Evolutionary conservation across 2,797 vertebrate genomes (phyloP), one percentile per base, ranked within the genome.

Genomic region (Danio choprae): DNA sequence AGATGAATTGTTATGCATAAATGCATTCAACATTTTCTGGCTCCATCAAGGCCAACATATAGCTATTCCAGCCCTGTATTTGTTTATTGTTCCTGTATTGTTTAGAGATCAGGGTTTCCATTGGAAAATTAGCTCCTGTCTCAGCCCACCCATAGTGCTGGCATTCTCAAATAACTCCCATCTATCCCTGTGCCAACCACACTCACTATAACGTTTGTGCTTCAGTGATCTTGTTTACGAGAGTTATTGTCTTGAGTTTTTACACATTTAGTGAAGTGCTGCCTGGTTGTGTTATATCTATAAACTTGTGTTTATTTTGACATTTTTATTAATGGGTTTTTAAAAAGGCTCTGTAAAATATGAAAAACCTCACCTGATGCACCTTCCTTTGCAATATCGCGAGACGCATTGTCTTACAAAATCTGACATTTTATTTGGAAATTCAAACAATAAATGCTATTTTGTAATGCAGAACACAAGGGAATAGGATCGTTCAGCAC

Each of bases 111-210:
- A 83, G 72, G 80, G 75, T 90, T 87, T 91, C 90, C 90, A 91
- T 78, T 83, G 74, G 85, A 83, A 81, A 88, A 81, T 91, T 90
- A 90, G 87, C 90, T 91, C 90, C 89, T 85, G 89, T 88, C 86
- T 83, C 81, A 87, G 93, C 91, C 94, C 94, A 94, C 93, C 93
- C 93, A 93, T 92, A 87, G 89, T 90, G 91, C 85, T 93, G 91
- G 90, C 90, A 92, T 91, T 90, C 89, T 89, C 85, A 70, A 87
- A 87, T 86, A 86, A 87, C 88, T 87, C 81, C 87, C 82, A 9
- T 85, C 88, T 88, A 65, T 40, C 73, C 77, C 56, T 38, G 86
- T 88, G 90, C 88, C 88, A 87, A 84, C 84, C 76, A 73, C 80
- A 72, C 60, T 75, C 63, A 77, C 84, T 74, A 72, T 50, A 84